Evolutionary conservation across 1,140 invertebrate genomes (phyloP), one percentile per base, ranked within the genome.

Genomic region (Heliconius congener): DNA sequence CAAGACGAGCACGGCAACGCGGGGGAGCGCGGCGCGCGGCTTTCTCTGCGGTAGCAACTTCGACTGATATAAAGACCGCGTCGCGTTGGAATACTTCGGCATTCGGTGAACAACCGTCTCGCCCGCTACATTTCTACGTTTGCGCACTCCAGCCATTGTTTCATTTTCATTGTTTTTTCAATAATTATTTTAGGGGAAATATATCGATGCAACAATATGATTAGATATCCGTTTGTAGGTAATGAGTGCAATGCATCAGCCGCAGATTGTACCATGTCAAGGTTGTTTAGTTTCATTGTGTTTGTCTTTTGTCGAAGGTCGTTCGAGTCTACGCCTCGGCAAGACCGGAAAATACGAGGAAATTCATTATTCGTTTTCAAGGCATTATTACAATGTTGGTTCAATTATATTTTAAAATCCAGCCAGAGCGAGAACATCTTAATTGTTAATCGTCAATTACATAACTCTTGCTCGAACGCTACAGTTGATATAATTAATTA

Each of bases 41-140:
- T 93, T 93, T 93, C 91, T 92, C 91, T 92, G 85, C 85, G 82
- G 85, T 84, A 88, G 88, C 80, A 82, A 85, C 86, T 81, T 80
- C 84, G 85, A 81, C 84, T 89, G 87, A 91, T 94, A 94, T 94
- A 94, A 93, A 94, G 90, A 91, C 90, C 89, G 89, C 88, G 81
- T 89, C 89, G 89, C 91, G 88, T 86, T 87, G 86, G 86, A 92
- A 90, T 85, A 92, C 93, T 90, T 94, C 85, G 93, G 93, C 93
- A 94, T 93, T 94, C 93, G 93, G 93, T 88, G 87, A 87, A 92
- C 90, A 93, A 91, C 93, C 93, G 93, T 93, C 91, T 92, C 85
- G 93, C 91, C 92, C 90, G 89, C 88, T 88, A 90, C 88, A 89
- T 85, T 87, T 86, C 84, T 81, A 85, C 83, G 37, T 70, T 76